Evolutionary conservation across 1,140 invertebrate genomes (phyloP).

Genomic region (Lordiphosa collinella): DNA sequence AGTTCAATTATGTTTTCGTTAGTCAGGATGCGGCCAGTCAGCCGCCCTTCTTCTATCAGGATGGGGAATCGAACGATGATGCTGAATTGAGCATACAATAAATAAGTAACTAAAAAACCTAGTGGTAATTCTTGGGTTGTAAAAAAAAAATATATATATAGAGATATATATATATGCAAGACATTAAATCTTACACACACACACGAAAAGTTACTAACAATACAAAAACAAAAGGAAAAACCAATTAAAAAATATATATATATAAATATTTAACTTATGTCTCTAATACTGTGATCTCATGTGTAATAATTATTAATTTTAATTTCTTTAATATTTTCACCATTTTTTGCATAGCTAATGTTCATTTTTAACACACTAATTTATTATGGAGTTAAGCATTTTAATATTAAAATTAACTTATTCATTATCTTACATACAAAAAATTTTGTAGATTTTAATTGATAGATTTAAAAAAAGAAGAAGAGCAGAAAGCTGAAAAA

Average conservation of each 20-base stretch:
- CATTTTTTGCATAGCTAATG: constrained; percentile 66
- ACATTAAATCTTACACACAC: constrained; percentile 52
- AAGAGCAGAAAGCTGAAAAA: no score
- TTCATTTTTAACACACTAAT: constrained; percentile 62
- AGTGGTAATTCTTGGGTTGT: constrained; percentile 61
- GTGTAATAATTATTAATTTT: constrained; percentile 80
- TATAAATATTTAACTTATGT: constrained; percentile 79
- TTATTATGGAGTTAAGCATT: constrained; percentile 68
- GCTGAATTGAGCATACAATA: constrained; percentile 47
- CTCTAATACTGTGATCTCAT: constrained; percentile 80
- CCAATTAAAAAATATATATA: constrained; percentile 39
- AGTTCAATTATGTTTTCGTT: constrained; percentile 38
- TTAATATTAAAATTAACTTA: background rate
- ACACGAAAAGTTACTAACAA: constrained; percentile 61
- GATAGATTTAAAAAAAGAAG: no score
- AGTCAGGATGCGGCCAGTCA: constrained; percentile 38
- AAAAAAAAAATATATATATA: constrained; percentile 43
- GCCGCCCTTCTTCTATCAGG: constrained; percentile 33
- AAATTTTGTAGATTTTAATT: constrained; percentile 35
- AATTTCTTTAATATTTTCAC: constrained; percentile 54
- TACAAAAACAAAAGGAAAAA: constrained; percentile 50
- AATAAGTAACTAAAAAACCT: constrained; percentile 10
- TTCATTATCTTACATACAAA: no score
- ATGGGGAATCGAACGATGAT: constrained; percentile 58
- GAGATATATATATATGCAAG: constrained; percentile 50